These are phyloP conservation scores for Tribolium freemani DNA, from an alignment of 2,888 invertebrate genomes.

Conservation along the genomic window DNA sequence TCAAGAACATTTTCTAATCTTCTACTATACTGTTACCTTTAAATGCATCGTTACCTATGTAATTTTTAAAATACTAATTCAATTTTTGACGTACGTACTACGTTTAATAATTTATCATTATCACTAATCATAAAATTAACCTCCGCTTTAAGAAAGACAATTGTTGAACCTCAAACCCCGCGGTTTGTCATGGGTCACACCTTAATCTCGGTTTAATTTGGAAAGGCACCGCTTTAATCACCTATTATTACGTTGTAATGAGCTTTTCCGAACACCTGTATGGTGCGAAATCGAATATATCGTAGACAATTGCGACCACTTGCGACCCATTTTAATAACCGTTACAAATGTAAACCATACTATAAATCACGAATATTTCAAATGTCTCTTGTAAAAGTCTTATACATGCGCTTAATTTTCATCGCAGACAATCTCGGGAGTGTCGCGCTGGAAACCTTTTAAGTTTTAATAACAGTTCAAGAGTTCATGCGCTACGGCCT, in stretches of 20 bases:
- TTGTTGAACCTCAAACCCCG: neutral
- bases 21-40: neutral
- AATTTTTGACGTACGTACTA: neutral
- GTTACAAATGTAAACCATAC: constrained; percentile 4
- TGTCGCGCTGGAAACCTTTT: constrained; percentile 1
- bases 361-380: constrained; percentile 23
- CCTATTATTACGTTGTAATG: constrained; percentile 30
- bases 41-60: neutral
- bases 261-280: constrained; percentile 30
- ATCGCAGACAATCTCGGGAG: neutral
- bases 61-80: neutral
- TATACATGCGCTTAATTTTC: neutral
- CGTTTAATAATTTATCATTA: neutral
- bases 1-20: neutral
- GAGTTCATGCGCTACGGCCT: neutral
- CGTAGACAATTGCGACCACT: too few species aligned
- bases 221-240: constrained; percentile 28
- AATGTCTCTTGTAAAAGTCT: constrained; percentile 4
- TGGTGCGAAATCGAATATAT: constrained; percentile 12
- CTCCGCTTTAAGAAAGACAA: neutral
- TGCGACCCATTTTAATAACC: constrained; percentile 12
- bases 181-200: constrained; percentile 26
- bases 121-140: neutral
- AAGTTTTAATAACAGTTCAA: neutral
- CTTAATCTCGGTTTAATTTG: constrained; percentile 23